Evolutionary conservation across 2,888 invertebrate genomes (phyloP), one percentile per base, ranked within the genome.

Genomic region (Metalampra italica): DNA sequence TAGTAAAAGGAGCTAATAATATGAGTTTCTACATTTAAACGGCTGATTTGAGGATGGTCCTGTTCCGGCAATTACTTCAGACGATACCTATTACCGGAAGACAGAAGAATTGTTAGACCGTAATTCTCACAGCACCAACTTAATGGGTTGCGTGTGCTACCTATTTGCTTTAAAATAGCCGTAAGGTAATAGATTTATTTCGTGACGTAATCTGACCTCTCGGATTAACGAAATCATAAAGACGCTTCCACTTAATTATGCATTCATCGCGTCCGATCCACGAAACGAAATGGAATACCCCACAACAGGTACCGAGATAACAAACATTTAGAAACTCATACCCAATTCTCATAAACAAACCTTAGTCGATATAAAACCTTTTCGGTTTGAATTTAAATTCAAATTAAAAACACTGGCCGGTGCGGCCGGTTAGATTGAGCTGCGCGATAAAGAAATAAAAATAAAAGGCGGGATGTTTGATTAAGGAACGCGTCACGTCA

Each of bases 181-280:
- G 2, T 32, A 9, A 32, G 7, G 32, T 7, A 32, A n/a, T 42
- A 43, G 9, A 14, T 40, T 42, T 36, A 8, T 47, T 52, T 47
- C 49, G 38, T 56, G 49, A 46, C 47, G 34, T 34, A 34, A 47
- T 22, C 5, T 45, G 34, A 64, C 66, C 64, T 62, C 66, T 64
- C 57, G 57, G 66, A 76, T 78, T 75, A 82, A 73, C 69, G 61
- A 74, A 84, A 78, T 77, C 64, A 78, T 73, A 81, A 81, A 72
- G 83, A 79, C 70, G 73, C 78, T 82, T 84, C 82, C 78, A 84
- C 81, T 81, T 85, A 84, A 86, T 85, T 87, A 87, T 85, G 78
- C 81, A 87, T 85, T 86, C 82, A 84, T 83, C 83, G 77, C 84
- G 77, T 81, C 74, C 63, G 73, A 78, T 77, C 69, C 73, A 78